A percentile compares a stretch with the other conserved stretches of the same genome.
Conservation (phyloP, 2,113 vertebrate species). For the Myocastor coypus region DNA sequence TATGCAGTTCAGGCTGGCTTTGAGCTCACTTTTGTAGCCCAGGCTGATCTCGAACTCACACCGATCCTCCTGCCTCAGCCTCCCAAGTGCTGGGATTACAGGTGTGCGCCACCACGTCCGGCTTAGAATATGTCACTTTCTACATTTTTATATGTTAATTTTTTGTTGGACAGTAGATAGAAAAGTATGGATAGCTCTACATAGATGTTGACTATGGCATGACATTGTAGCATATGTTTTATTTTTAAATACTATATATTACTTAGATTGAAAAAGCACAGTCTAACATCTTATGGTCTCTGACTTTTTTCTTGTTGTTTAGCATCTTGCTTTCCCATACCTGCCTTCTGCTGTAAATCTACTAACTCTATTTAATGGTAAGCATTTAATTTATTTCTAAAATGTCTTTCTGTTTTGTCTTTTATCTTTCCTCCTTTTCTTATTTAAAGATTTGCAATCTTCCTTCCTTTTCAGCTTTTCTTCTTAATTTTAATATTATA, state of each 20-base stretch:
- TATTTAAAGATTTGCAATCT: not conserved
- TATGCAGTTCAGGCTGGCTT: too few species aligned
- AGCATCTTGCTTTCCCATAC: not conserved
- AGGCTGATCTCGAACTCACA: too few species aligned
- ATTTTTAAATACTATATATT: not conserved
- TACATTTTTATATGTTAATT: not conserved
- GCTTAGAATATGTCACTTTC: not conserved
- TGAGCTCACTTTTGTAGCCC: too few species aligned
- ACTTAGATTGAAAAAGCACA: not conserved
- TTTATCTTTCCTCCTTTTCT: not conserved
- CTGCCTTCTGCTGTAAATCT: not conserved
- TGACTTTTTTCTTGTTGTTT: not conserved
- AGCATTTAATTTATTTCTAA: not conserved
- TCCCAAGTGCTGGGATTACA: too few species aligned
- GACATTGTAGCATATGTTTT: not conserved
- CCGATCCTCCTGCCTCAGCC: too few species aligned
- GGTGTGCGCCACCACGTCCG: too few species aligned
- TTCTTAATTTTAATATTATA: not conserved
- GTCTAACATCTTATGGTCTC: not conserved
- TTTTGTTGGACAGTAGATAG: not conserved
- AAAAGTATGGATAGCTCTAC: not conserved
- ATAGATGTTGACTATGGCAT: not conserved
- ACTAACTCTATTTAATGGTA: not conserved
- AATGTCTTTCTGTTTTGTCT: not conserved
- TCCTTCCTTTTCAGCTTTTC: not conserved